Evolutionary conservation across 2,113 vertebrate genomes (phyloP).

Genomic region (Cynopterus brachyotis): DNA sequence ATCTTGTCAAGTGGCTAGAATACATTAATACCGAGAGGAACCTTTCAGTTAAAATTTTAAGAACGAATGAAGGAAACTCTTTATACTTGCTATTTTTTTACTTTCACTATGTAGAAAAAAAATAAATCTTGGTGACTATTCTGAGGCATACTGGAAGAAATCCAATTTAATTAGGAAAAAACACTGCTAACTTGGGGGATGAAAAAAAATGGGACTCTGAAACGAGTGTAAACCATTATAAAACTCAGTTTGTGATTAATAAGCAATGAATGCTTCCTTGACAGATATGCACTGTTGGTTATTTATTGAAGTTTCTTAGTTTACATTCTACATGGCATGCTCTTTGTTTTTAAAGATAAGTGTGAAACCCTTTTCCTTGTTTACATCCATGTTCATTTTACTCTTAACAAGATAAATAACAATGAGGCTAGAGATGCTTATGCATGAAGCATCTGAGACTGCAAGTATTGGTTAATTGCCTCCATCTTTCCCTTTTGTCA

Average conservation of each 20-base stretch:
- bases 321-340: constrained; percentile 26
- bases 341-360: background rate
- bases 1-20: constrained; percentile 72
- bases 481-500: background rate
- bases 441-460: background rate
- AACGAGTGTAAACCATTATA: constrained; percentile 62
- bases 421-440: background rate
- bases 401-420: constrained; percentile 63
- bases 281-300: constrained; percentile 58
- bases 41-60: constrained; percentile 56
- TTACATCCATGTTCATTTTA: constrained; percentile 36
- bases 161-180: constrained; percentile 72
- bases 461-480: background rate
- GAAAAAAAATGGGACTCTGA: constrained; percentile 66
- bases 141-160: constrained; percentile 52
- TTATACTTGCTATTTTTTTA: constrained; percentile 57
- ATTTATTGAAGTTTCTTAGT: constrained; percentile 53
- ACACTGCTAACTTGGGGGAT: constrained; percentile 41
- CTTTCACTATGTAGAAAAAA: constrained; percentile 27
- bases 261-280: constrained; percentile 70
- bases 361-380: constrained; percentile 42
- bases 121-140: constrained; percentile 64
- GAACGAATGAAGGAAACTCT: constrained; percentile 62
- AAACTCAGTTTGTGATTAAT: constrained; percentile 74
- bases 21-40: constrained; percentile 62